These are phyloP conservation scores for Labeo rohita DNA, from an alignment of 2,113 vertebrate species.

Conservation along the genomic window DNA sequence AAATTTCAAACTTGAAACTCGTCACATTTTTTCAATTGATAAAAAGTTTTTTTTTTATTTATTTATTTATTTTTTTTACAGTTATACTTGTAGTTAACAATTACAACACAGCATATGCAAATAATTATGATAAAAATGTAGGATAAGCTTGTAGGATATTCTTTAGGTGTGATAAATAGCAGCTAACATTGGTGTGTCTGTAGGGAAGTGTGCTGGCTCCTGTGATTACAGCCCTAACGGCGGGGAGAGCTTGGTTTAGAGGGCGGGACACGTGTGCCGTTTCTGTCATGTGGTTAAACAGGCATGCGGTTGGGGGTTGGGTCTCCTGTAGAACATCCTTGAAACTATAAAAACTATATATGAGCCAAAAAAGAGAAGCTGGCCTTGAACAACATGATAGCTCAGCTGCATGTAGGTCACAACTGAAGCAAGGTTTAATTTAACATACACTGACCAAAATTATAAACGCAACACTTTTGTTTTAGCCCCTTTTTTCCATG, in stretches of 20 bases:
- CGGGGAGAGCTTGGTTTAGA: conserved; percentile 42
- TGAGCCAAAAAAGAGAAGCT: not conserved
- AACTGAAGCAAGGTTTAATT: not conserved
- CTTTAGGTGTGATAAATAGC: not conserved
- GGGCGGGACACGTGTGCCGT: conserved; percentile 8
- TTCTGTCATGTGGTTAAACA: conserved; percentile 21
- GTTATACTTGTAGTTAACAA: not conserved
- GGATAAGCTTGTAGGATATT: not conserved
- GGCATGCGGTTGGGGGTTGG: conserved; percentile 11
- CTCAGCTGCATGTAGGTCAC: not conserved
- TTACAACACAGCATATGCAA: not conserved
- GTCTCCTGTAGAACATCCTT: conserved; percentile 20
- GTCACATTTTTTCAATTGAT: not conserved
- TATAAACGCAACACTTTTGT: too few species aligned
- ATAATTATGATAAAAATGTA: not conserved
- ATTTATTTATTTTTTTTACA: not conserved
- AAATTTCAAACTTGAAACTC: too few species aligned
- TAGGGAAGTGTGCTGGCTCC: not conserved
- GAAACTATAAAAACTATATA: conserved; percentile 5
- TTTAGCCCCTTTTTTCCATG: too few species aligned
- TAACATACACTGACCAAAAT: too few species aligned
- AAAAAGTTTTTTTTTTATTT: not conserved
- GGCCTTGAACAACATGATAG: not conserved
- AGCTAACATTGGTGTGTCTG: not conserved
- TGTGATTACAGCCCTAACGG: conserved; percentile 66